Percentiles rank a stretch among this genome's conserved stretches.
Conservation (phyloP, 2,888 invertebrate genomes). For the Polietes domitor region DNA sequence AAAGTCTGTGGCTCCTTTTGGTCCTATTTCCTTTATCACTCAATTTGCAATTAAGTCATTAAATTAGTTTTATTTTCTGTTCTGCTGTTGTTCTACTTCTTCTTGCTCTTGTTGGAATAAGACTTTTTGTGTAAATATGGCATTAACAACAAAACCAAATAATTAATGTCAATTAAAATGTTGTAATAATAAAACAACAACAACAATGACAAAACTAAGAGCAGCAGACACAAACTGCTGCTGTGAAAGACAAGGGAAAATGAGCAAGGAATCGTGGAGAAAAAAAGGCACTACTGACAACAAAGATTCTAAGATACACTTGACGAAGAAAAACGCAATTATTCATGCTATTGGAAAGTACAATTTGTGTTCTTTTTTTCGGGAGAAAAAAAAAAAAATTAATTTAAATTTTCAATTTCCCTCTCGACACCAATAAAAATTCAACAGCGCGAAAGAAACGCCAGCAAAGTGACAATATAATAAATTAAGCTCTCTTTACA, state of each 20-base stretch:
- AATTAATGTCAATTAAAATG: conserved; percentile 30
- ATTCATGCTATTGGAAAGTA: too few relatives aligned
- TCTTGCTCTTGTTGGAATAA: not conserved
- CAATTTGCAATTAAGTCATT: conserved; percentile 16
- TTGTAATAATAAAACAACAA: not conserved
- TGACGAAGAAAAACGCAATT: not conserved
- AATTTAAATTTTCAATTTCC: conserved; percentile 34
- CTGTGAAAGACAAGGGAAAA: too few relatives aligned
- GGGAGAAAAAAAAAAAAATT: not conserved
- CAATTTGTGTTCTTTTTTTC: not conserved
- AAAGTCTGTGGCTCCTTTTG: not conserved
- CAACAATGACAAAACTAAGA: not conserved
- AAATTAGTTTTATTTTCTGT: not conserved
- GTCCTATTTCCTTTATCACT: not conserved
- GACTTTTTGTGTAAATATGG: not conserved
- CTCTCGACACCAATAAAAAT: conserved; percentile 28
- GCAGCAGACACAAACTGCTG: too few relatives aligned
- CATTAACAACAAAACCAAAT: not conserved
- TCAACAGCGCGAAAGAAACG: not conserved
- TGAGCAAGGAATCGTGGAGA: not conserved
- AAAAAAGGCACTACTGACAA: not conserved
- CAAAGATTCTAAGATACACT: not conserved
- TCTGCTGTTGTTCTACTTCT: not conserved
- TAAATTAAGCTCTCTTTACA: conserved; percentile 27
- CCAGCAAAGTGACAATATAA: conserved; percentile 23